Conservation (phyloP, 2,797 vertebrate species). For the Chlorospingus flavigularis region DNA sequence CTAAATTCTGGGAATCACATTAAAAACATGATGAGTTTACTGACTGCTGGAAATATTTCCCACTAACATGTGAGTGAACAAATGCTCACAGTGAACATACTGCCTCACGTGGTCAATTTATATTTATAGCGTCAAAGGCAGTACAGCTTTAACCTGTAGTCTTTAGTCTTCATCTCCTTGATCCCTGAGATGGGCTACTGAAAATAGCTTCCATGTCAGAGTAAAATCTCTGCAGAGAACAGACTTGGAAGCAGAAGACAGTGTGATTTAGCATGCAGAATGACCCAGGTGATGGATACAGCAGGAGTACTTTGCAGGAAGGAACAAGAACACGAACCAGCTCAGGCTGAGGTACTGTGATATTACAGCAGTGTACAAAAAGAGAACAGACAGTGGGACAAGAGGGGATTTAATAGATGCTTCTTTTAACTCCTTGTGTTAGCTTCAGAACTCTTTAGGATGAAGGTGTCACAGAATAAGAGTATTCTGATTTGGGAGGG, state of each 20-base stretch:
- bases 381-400: background rate
- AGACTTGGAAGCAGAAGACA: background rate
- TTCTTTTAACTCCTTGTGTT: background rate
- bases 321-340: background rate
- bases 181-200: background rate
- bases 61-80: background rate
- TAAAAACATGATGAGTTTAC: background rate
- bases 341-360: background rate
- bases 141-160: background rate
- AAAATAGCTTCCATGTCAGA: background rate
- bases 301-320: background rate
- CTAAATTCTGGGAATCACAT: background rate
- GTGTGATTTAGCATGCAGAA: background rate
- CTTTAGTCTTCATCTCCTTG: background rate
- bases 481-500: background rate
- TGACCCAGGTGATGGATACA: background rate
- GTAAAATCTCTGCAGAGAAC: background rate
- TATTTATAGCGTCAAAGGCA: background rate
- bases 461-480: background rate
- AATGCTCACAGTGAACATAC: background rate
- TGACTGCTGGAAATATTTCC: background rate
- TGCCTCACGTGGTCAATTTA: background rate
- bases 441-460: background rate
- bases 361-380: background rate
- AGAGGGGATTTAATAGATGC: background rate